Evolutionary conservation across 2,113 vertebrate genomes (phyloP).

Genomic region (Dunckerocampus dactyliophorus): DNA sequence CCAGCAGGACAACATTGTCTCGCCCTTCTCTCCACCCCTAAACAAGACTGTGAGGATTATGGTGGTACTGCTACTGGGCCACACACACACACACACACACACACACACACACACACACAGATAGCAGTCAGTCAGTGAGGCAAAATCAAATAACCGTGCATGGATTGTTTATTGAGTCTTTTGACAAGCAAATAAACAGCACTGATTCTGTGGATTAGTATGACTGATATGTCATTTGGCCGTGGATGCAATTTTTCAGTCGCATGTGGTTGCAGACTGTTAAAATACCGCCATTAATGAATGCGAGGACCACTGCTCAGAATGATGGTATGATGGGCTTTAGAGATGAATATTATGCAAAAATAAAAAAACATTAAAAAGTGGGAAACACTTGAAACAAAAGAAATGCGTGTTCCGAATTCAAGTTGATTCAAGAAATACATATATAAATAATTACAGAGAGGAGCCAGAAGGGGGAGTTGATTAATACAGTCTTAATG

Average conservation of each 20-base stretch:
- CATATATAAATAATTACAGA: too few species aligned
- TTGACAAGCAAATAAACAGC: constrained; percentile 68
- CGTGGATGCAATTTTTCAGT: constrained; percentile 21
- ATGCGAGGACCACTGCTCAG: neutral
- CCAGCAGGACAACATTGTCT: constrained; percentile 67
- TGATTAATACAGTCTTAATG: too few species aligned
- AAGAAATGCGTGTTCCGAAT: too few species aligned
- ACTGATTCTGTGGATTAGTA: constrained; percentile 54
- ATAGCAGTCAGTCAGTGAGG: constrained; percentile 35
- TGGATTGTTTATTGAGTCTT: constrained; percentile 63
- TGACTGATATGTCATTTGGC: constrained; percentile 47
- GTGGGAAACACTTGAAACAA: too few species aligned
- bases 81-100: constrained; percentile 17
- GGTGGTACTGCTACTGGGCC: constrained; percentile 4
- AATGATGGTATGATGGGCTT: neutral
- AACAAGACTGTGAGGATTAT: constrained; percentile 40
- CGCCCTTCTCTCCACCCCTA: constrained; percentile 36
- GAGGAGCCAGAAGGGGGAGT: too few species aligned
- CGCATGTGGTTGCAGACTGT: constrained; percentile 25
- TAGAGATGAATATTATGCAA: neutral
- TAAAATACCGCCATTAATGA: neutral
- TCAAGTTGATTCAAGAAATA: too few species aligned
- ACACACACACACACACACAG: constrained; percentile 15
- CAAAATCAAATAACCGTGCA: constrained; percentile 58
- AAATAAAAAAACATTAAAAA: neutral